Base-by-base conservation (phyloP, 2,113 vertebrate species). In the Hippocampus barbouri region DNA sequence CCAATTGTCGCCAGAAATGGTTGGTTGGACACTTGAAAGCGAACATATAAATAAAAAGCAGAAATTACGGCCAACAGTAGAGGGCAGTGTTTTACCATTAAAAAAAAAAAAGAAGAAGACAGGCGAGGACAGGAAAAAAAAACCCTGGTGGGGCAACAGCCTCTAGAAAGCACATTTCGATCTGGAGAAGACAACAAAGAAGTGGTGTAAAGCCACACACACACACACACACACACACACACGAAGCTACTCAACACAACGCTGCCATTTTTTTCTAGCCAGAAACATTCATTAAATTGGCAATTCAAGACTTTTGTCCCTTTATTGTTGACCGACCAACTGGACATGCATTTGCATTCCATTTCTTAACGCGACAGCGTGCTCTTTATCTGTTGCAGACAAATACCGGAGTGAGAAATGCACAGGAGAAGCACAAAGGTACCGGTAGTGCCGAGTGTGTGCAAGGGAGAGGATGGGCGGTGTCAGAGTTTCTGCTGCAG, bases 21-120 rank as follows among this genome's bases (percentile, higher is more conserved):
- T 38, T 38, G 34, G 34, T 38, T 38, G 34, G 5, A 38, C 34
- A 38, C 34, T 30, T 30, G 30, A 30, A 30, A 30, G 30, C 30
- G 30, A 30, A 30, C 30, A 30, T 30, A 30, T 2, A 30, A 30
- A 30, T 30, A 30, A 30, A 30, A 4, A 30, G 6, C 34, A 38
- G 34, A 38, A 5, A 38, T 38, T 38, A 7, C 34, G 34, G 34
- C 0, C 1, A 23, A 80, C 87, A 79, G 82, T 74, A 88, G 90
- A 77, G 84, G 85, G 90, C 87, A 88, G 82, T 90, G 78, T 83
- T 69, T 70, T 1, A 75, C 66, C 77, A 79, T 65, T 20, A 38
- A 38, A 38, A 38, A 38, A 38, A 38, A 21, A 70, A 30, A 51
- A 4, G 2, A 45, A 1, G n/a, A 20, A 21, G 47, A 34, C 34